Percentiles rank a stretch among this genome's conserved stretches.
These are phyloP conservation scores for Mus caroli DNA, from an alignment of 2,797 vertebrate genomes.

Conservation along the genomic window DNA sequence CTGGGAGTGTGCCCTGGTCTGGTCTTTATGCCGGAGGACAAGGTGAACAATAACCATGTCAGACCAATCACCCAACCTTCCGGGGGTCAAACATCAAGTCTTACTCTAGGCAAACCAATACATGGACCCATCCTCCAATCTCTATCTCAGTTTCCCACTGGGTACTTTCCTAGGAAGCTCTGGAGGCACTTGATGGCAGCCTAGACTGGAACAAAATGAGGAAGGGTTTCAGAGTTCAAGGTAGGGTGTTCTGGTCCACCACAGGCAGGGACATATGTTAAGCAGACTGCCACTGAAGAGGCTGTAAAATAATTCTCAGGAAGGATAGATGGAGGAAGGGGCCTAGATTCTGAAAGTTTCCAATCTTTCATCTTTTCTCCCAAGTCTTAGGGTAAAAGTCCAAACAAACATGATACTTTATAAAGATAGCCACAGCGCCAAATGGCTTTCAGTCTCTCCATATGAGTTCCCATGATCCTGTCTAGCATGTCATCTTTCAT, in stretches of 20 bases:
- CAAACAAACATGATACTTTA: slow-evolving; percentile 68
- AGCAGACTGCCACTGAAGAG: neutral
- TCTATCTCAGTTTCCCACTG: neutral
- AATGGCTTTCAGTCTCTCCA: slow-evolving; percentile 34
- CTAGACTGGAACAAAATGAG: neutral
- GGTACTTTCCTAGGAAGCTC: neutral
- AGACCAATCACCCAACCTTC: neutral
- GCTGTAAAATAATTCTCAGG: neutral
- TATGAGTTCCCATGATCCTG: neutral
- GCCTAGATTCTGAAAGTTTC: neutral
- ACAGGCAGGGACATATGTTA: neutral
- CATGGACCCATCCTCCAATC: neutral
- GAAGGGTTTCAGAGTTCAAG: neutral
- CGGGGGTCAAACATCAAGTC: slow-evolving; percentile 5
- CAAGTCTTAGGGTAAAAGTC: neutral
- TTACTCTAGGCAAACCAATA: neutral
- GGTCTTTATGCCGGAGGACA: neutral
- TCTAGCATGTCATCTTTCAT: neutral
- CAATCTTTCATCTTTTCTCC: slow-evolving; percentile 44
- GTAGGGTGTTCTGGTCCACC: neutral
- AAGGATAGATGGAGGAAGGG: neutral
- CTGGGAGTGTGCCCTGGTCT: neutral
- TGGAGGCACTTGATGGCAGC: neutral
- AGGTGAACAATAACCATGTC: neutral
- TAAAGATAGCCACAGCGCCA: slow-evolving; percentile 36